Evolutionary conservation across 2,888 invertebrate genomes (phyloP), one percentile per base, ranked within the genome.

Genomic region (Leucophenga maculata): DNA sequence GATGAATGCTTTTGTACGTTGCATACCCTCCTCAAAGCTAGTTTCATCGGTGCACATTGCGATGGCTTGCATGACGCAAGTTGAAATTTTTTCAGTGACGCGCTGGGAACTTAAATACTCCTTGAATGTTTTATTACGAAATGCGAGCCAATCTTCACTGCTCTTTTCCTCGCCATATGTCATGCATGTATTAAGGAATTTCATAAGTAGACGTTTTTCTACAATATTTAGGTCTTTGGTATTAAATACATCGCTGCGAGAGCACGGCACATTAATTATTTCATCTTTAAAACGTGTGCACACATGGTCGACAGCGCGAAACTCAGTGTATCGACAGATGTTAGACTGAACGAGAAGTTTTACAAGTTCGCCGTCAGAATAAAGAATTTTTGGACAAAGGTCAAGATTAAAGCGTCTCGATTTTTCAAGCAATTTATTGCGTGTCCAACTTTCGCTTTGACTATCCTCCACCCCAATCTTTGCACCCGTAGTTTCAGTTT

Each of bases 261-360:
- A 97, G 87, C 98, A 97, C 1, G 99, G 99, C 69, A 99, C 97
- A 39, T 93, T 92, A 83, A 92, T 92, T 62, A 96, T 89, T 74
- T 91, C 91, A 13, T 92, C 92, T 75, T 94, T 92, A 67, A 95
- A 91, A 89, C 93, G 93, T 16, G 97, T 97, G 20, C 97, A 91
- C 16, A 99, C 94, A 76, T 96, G 92, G 69, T 96, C 95, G 59
- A 98, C 94, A 77, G 96, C 94, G 65, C 97, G 94, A 88, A 98
- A 99, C 90, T 99, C 99, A 16, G 97, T 95, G 89, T 99, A 99
- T 73, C 98, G 94, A 64, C 97, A 96, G 69, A 99, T 97, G 89
- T 98, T 98, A 4, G 99, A 99, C 0, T 96, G 95, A 73, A 98
- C 97, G 69, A 99, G 90, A 13, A 99, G 90, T 83, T 98, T 95